These are phyloP conservation scores for Oryzaephilus surinamensis DNA, from an alignment of 1,140 invertebrate genomes.

Conservation along the genomic window DNA sequence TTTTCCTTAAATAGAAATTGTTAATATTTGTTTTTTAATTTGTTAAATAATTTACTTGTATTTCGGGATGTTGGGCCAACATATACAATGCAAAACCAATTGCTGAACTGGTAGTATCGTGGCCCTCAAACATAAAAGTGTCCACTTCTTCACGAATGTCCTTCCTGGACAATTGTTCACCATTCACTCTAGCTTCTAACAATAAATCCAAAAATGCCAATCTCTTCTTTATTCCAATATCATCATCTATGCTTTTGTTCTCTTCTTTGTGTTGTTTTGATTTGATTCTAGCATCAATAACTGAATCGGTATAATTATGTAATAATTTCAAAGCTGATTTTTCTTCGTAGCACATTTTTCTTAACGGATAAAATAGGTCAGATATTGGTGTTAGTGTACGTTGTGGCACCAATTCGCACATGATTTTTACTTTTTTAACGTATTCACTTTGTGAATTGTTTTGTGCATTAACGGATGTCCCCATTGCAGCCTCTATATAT, in stretches of 20 bases:
- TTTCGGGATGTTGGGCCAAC: constrained; percentile 45
- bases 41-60: constrained; percentile 45
- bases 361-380: constrained; percentile 21
- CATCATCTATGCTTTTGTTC: constrained; percentile 5
- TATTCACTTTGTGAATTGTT: constrained; percentile 58
- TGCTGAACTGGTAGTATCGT: constrained; percentile 37
- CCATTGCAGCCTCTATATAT: constrained; percentile 72
- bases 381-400: constrained; percentile 35
- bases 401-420: constrained; percentile 32
- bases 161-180: constrained; percentile 43
- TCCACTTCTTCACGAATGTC: constrained; percentile 76
- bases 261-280: background rate
- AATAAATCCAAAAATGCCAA: constrained; percentile 66
- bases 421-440: constrained; percentile 55
- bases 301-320: constrained; percentile 55
- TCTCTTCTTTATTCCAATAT: constrained; percentile 40
- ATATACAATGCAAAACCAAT: constrained; percentile 38
- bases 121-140: constrained; percentile 71
- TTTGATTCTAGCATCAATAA: constrained; percentile 37
- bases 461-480: constrained; percentile 57
- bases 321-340: constrained; percentile 48
- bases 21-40: too few species aligned
- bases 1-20: constrained; percentile 4
- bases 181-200: constrained; percentile 48
- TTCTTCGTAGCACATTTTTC: constrained; percentile 26